Percentiles rank a stretch among this genome's conserved stretches.
Evolutionary conservation across 2,113 vertebrate genomes (phyloP).

Genomic region (Spilogale gracilis): DNA sequence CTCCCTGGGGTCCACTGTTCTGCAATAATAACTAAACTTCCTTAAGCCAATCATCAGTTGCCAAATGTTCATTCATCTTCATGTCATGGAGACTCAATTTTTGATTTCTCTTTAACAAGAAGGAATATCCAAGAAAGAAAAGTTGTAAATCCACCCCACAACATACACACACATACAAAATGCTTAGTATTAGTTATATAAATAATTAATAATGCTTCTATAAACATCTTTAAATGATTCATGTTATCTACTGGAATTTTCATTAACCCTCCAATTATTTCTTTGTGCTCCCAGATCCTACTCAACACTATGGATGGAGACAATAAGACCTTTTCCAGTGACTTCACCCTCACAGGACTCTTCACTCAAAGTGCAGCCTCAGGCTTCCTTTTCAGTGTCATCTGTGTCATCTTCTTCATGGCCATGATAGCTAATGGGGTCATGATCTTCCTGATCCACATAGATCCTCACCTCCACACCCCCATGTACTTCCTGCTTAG

Average conservation of each 20-base stretch:
- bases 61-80: background rate
- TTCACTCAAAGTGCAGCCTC: constrained; percentile 16
- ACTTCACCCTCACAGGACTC: constrained; percentile 75
- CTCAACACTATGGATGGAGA: constrained; percentile 1
- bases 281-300: background rate
- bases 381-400: constrained; percentile 49
- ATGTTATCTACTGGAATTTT: background rate
- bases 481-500: constrained; percentile 81
- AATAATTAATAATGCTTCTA: background rate
- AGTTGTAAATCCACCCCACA: background rate
- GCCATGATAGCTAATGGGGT: constrained; percentile 60
- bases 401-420: constrained; percentile 58
- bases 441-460: constrained; percentile 69
- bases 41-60: background rate
- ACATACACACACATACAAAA: background rate
- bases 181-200: background rate
- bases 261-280: background rate
- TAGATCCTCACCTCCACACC: constrained; percentile 62
- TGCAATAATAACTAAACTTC: background rate
- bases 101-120: background rate
- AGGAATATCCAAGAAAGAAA: background rate
- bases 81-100: background rate
- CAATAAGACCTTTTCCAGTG: constrained; percentile 33
- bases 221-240: background rate
- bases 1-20: background rate